Percentiles rank a stretch among this genome's conserved stretches.
Conservation (phyloP, 2,113 vertebrate genomes). For the Nerophis ophidion region DNA sequence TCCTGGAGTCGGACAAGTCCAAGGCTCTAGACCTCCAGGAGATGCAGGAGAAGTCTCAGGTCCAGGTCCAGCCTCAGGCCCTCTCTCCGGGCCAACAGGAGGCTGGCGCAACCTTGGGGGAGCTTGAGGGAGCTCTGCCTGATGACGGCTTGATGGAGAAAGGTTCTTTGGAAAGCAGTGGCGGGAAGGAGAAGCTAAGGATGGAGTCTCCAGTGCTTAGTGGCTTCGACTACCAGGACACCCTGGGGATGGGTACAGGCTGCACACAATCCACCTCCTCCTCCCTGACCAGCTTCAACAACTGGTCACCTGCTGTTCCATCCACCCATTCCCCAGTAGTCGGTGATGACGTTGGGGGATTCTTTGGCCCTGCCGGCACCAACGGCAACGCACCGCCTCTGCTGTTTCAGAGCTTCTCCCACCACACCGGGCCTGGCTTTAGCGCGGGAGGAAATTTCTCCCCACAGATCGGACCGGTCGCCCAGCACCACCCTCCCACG, state of each 20-base stretch:
- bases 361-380: constrained; percentile 90
- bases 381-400: constrained; percentile 87
- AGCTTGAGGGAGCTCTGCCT: constrained; percentile 81
- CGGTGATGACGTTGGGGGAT: constrained; percentile 89
- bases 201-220: constrained; percentile 91
- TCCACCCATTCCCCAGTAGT: constrained; percentile 92
- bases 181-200: constrained; percentile 88
- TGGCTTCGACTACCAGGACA: constrained; percentile 95
- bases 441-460: constrained; percentile 87
- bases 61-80: constrained; percentile 70
- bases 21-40: constrained; percentile 93
- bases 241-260: constrained; percentile 84
- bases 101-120: constrained; percentile 81
- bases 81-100: constrained; percentile 89
- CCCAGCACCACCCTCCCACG: constrained; percentile 91
- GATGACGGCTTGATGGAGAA: constrained; percentile 85
- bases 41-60: constrained; percentile 83
- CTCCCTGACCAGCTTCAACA: constrained; percentile 93
- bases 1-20: constrained; percentile 94
- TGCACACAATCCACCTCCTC: constrained; percentile 87
- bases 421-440: constrained; percentile 92
- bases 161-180: constrained; percentile 80
- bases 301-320: constrained; percentile 95
- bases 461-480: constrained; percentile 91
- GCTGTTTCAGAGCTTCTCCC: constrained; percentile 98